Evolutionary conservation across 64 coral and sea anemone species (phyloP), one percentile per base, ranked within the genome.

Genomic region (Anthopleura sola): DNA sequence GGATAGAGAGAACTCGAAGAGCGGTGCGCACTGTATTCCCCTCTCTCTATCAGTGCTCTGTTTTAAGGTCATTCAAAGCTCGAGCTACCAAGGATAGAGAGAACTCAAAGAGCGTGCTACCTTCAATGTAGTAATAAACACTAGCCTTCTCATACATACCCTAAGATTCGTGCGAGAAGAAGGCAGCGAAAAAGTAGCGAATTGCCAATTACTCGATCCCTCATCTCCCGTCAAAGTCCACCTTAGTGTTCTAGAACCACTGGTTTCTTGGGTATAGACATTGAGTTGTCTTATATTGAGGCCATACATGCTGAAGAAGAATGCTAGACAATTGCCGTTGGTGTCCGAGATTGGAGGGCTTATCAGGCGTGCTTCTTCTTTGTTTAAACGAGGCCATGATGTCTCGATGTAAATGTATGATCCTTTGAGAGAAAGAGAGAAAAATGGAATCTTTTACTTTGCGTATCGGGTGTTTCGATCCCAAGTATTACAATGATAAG

Each of bases 331-430:
- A 82, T 91, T 94, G 15, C 81, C 86, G 54, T 86, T 68, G 13
- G 18, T 24, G 34, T 44, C 16, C 8, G 60, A 87, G 17, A 98
- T 83, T 49, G 36, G 11, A 18, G 92, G 88, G 66, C 88, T 94
- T 26, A 98, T 58, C 60, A 98, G 83, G 47, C 86, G 85, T 4
- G 95, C 95, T 34, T 82, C 83, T 49, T 98, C 92, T 15, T 82
- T 80, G 89, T 91, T 93, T 44, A 98, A 68, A 69, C 91, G 95
- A 14, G 95, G 95, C 29, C 48, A 87, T 2, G 95, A 98, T 26
- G 95, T 98, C 55, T 98, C 95, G 78, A 98, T 98, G 85, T 89
- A 98, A 49, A 89, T 86, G 11, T 56, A 55, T 28, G 26, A 36
- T 84, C 47, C 49, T 60, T 84, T 50, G 12, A 60, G 11, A 14